Percentiles rank a stretch among this genome's conserved stretches.
Evolutionary conservation across 2,113 vertebrate species (phyloP).

Genomic region (Emberiza fucata): DNA sequence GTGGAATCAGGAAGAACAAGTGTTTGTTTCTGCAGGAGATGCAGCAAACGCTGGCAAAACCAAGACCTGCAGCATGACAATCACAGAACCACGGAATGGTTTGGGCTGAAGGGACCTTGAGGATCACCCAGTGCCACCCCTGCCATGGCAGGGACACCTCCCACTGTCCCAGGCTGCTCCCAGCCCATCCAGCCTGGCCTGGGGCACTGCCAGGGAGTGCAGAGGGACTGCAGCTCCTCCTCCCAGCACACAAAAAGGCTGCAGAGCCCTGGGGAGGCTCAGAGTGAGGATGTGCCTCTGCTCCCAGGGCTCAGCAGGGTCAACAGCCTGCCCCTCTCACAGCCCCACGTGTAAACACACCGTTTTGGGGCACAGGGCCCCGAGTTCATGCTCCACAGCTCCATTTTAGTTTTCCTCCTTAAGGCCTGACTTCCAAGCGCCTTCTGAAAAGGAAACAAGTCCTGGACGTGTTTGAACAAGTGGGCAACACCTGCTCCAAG

Average conservation of each 20-base stretch:
- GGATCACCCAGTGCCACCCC: not conserved
- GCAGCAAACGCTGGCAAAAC: not conserved
- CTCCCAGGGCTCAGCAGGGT: not conserved
- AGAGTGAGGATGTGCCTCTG: accelerated
- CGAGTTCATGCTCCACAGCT: not conserved
- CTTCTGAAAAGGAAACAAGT: not conserved
- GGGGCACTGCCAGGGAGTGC: not conserved
- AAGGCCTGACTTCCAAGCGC: not conserved
- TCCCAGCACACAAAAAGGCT: not conserved
- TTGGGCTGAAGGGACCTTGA: not conserved
- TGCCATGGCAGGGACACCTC: not conserved
- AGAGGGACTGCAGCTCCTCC: not conserved
- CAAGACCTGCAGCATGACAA: not conserved
- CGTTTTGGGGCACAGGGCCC: not conserved
- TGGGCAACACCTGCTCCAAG: conserved; percentile 11
- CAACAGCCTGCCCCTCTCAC: not conserved
- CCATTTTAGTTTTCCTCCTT: conserved; percentile 1
- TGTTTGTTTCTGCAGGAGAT: not conserved
- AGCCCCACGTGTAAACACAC: accelerated
- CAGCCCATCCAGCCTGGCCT: not conserved
- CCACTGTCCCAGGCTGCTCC: not conserved
- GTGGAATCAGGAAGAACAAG: not conserved
- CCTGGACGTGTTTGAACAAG: conserved; percentile 36
- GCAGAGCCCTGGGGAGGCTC: not conserved
- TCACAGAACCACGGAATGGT: not conserved